Base-by-base conservation (phyloP, 1,140 invertebrate species). In the Bemisia tabaci region DNA sequence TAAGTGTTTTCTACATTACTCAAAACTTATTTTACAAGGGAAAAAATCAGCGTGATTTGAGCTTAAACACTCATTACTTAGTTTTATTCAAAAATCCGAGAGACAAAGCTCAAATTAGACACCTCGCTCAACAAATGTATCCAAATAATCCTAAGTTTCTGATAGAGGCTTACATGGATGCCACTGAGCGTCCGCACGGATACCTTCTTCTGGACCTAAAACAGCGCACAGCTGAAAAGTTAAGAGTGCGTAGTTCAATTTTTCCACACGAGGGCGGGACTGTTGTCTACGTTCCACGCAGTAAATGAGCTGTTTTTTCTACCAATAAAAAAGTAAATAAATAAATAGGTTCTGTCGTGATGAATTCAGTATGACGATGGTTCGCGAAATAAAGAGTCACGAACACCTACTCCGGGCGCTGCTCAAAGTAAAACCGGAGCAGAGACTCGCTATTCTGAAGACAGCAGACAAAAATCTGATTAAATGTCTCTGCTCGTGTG, bases 31-130 rank as follows among this genome's bases (percentile, higher is more conserved):
- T n/a, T n/a, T n/a, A n/a, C n/a, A n/a, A n/a, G n/a, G n/a, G n/a
- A n/a, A n/a, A n/a, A n/a, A n/a, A n/a, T n/a, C n/a, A n/a, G n/a
- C n/a, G n/a, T n/a, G n/a, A n/a, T n/a, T n/a, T n/a, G n/a, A n/a
- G n/a, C n/a, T n/a, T n/a, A n/a, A n/a, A n/a, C n/a, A n/a, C n/a
- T n/a, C n/a, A n/a, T n/a, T n/a, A n/a, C n/a, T n/a, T n/a, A n/a
- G 39, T 68, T 25, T 25, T 22, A 59, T 68, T 68, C 26, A 68
- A 68, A 65, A n/a, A n/a, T n/a, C n/a, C n/a, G n/a, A n/a, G n/a
- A n/a, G n/a, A n/a, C n/a, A n/a, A n/a, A n/a, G n/a, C 67, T 1
- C 67, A 68, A 65, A 65, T 68, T 11, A 24, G 22, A 22, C 27
- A 65, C 65, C 33, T 68, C 25, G 64, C 63, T 2, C 1, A 64